Evolutionary conservation across 2,797 vertebrate species (phyloP).

Genomic region (Macrochelys suwanniensis): DNA sequence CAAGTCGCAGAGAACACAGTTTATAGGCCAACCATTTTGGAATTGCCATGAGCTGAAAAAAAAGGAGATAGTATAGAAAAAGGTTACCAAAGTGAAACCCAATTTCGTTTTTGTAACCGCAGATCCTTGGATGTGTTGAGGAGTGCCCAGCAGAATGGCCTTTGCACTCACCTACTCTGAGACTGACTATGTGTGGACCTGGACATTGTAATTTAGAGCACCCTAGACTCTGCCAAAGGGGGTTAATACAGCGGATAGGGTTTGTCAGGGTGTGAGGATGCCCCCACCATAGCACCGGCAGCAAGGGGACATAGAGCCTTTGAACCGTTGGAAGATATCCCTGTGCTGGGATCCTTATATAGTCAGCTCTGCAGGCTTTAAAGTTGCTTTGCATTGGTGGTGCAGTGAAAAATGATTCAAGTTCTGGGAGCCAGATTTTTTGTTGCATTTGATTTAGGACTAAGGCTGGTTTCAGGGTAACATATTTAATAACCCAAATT

Average conservation of each 20-base stretch:
- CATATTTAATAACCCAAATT: constrained; percentile 13
- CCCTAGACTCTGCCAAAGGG: background rate
- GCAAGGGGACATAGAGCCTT: background rate
- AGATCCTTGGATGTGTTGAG: background rate
- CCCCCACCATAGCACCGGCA: background rate
- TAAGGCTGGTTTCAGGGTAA: constrained; percentile 24
- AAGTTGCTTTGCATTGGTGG: background rate
- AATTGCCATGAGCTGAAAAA: background rate
- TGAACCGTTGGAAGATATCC: background rate
- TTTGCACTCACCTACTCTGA: background rate
- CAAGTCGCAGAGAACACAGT: background rate
- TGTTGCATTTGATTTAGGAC: constrained; percentile 42
- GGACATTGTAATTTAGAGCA: background rate
- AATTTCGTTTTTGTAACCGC: background rate
- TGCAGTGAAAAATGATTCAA: constrained; percentile 34
- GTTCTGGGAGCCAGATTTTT: background rate
- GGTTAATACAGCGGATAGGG: background rate
- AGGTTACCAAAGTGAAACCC: background rate
- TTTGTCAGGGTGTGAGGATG: background rate
- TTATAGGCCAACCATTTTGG: background rate
- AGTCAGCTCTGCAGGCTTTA: constrained; percentile 31
- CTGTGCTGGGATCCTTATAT: background rate
- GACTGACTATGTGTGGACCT: background rate
- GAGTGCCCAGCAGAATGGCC: background rate
- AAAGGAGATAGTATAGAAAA: background rate